Percentiles rank a stretch among this genome's conserved stretches.
These are phyloP conservation scores for Sebastes cheni DNA, from an alignment of 2,797 vertebrate genomes.

Conservation along the genomic window DNA sequence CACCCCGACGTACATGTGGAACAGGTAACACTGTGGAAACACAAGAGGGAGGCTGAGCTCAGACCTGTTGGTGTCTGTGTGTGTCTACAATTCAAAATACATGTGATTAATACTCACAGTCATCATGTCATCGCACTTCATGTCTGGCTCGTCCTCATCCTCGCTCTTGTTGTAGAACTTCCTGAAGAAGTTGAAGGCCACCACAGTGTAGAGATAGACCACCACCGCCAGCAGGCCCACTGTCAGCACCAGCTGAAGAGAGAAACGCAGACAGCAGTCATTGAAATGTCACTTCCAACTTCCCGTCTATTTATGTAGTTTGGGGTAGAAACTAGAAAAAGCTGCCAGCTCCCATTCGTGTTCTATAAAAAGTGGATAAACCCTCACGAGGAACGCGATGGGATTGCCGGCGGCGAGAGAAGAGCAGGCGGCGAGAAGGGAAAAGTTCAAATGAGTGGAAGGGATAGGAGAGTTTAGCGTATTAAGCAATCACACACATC, in stretches of 20 bases:
- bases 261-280: background rate
- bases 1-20: slow-evolving; percentile 99
- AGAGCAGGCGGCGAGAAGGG: background rate
- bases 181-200: slow-evolving; percentile 99
- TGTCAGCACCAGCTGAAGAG: slow-evolving; percentile 89
- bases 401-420: background rate
- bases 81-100: background rate
- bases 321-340: background rate
- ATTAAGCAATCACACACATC: background rate
- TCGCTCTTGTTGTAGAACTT: slow-evolving; percentile 99
- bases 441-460: background rate
- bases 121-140: slow-evolving; percentile 99
- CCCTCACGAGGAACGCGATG: background rate
- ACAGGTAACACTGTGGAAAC: slow-evolving; percentile 91
- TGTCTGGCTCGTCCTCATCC: slow-evolving; percentile 96
- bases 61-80: background rate
- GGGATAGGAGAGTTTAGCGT: background rate
- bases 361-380: background rate
- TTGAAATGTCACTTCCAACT: background rate
- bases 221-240: slow-evolving; percentile 96
- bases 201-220: slow-evolving; percentile 98
- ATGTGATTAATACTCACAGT: slow-evolving; percentile 81
- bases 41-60: background rate
- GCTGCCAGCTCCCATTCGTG: background rate
- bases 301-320: background rate